Conservation (phyloP, 92 coral and sea anemone genomes). For the Porites rus region DNA sequence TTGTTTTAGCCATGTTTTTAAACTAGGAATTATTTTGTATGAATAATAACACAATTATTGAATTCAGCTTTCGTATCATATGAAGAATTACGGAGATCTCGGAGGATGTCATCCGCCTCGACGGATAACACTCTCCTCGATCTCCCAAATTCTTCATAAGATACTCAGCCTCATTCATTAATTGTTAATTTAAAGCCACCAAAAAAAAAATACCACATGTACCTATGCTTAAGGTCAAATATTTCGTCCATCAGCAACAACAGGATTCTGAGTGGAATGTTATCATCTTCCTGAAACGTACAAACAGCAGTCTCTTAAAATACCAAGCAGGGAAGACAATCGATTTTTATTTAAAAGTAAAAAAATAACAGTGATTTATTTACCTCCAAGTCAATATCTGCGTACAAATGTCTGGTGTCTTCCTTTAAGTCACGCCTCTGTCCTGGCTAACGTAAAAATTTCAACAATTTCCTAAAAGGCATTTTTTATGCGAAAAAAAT, state of each 20-base stretch:
- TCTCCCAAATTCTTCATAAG: too few relatives aligned
- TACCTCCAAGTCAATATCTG: slow-evolving; percentile 92
- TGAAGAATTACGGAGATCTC: too few relatives aligned
- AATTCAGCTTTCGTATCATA: too few relatives aligned
- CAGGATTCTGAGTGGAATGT: slow-evolving; percentile 93
- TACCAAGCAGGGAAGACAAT: not conserved
- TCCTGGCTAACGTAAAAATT: slow-evolving; percentile 65
- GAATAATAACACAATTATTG: too few relatives aligned
- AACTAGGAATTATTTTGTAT: too few relatives aligned
- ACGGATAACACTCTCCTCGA: too few relatives aligned
- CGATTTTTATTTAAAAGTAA: not conserved
- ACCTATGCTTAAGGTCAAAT: slow-evolving; percentile 97
- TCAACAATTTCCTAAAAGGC: too few relatives aligned
- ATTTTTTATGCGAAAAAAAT: not conserved
- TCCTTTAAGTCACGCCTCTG: slow-evolving; percentile 79
- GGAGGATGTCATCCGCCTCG: too few relatives aligned
- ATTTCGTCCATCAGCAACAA: slow-evolving; percentile 97
- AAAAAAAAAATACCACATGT: not conserved
- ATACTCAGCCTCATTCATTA: too few relatives aligned
- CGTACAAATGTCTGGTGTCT: slow-evolving; percentile 82
- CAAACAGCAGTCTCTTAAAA: not conserved
- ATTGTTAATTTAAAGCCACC: too few relatives aligned
- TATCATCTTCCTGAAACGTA: slow-evolving; percentile 81
- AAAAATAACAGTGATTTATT: not conserved
- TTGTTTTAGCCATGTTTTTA: too few relatives aligned